Percentiles rank a stretch among this genome's conserved stretches.
phyloP scores from a whole-genome alignment of 2,888 invertebrate species.

The Steinernema scapterisci region DNA sequence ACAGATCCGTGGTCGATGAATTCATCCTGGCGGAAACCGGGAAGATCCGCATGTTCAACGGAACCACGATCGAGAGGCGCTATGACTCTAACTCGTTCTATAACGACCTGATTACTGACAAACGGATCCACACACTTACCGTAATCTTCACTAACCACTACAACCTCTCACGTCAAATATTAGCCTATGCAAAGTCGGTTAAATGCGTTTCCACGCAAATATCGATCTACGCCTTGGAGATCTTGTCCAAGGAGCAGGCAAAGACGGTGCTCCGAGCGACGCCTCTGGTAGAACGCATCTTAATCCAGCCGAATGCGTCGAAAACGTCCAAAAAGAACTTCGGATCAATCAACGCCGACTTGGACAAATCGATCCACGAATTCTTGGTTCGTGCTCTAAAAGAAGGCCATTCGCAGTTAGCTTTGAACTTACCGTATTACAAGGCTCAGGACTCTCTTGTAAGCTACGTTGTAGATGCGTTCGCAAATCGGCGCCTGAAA shows the following conservation, averaged over 20 bases:
- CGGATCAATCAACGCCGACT: background rate
- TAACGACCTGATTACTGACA: background rate
- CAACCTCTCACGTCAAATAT: background rate
- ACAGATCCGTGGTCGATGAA: background rate
- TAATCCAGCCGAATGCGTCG: background rate
- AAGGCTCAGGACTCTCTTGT: background rate
- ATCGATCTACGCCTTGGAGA: background rate
- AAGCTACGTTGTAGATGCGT: background rate
- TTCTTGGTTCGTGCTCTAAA: background rate
- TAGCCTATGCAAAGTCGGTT: background rate
- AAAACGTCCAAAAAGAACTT: background rate
- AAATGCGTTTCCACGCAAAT: background rate
- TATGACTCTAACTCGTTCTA: background rate
- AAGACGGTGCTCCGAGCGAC: slow-evolving; percentile 5
- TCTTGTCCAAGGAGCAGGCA: background rate
- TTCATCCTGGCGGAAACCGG: background rate
- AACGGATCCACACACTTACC: slow-evolving; percentile 13
- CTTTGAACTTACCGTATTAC: background rate
- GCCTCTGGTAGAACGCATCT: background rate
- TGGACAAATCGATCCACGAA: slow-evolving; percentile 9
- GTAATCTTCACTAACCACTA: background rate
- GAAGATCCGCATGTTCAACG: slow-evolving; percentile 13
- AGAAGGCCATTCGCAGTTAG: background rate
- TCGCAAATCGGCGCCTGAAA: background rate
- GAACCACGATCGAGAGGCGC: background rate